Conservation (phyloP, 2,113 vertebrate species). For the Mustelus asterias region DNA sequence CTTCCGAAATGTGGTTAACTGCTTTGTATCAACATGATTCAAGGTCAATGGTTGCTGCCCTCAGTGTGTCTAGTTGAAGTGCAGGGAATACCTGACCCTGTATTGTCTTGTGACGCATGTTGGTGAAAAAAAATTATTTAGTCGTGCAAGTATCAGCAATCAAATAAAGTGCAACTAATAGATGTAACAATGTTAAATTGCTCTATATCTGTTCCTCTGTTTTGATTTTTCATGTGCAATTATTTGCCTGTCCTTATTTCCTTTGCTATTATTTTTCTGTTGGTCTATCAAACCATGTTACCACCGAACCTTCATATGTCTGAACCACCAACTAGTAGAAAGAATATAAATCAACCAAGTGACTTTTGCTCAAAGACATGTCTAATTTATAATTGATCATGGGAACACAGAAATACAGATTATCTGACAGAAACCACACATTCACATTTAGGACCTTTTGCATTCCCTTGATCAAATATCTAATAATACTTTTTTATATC, state of each 20-base stretch:
- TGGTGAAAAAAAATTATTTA: not conserved
- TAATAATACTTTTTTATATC: conserved; percentile 27
- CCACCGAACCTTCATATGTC: not conserved
- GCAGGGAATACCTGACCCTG: not conserved
- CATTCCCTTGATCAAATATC: conserved; percentile 30
- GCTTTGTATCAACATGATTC: not conserved
- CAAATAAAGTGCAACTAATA: conserved; percentile 3
- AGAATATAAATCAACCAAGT: not conserved
- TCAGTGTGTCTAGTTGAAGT: not conserved
- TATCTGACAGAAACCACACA: conserved; percentile 32
- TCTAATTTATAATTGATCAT: conserved; percentile 33
- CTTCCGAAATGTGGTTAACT: not conserved
- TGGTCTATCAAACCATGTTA: not conserved
- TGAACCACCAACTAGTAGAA: not conserved
- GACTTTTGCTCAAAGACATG: conserved; percentile 16
- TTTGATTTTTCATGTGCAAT: conserved; percentile 2
- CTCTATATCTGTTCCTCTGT: not conserved
- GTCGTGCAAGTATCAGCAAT: conserved; percentile 1
- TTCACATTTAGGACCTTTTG: conserved; percentile 29
- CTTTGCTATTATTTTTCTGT: not conserved
- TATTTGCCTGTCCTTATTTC: not conserved
- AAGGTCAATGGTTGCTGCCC: not conserved
- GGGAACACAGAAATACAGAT: conserved; percentile 5
- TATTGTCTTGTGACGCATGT: too few species aligned
- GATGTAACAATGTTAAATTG: conserved; percentile 15